Evolutionary conservation across 2,888 invertebrate species (phyloP), one percentile per base, ranked within the genome.

Genomic region (Drosophila affinis): DNA sequence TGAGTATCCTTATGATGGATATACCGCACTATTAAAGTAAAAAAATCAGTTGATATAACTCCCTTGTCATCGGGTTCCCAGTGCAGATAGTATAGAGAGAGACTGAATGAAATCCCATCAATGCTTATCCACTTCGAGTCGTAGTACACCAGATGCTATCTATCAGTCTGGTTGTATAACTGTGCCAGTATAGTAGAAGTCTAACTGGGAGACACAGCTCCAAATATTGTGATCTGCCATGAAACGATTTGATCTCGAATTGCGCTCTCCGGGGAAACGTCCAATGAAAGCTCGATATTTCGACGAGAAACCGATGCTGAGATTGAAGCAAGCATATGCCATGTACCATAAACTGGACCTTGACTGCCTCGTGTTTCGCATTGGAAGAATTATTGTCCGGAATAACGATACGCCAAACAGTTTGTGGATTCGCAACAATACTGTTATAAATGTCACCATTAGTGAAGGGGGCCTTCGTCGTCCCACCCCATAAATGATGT

Each of bases 301-400:
- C 14, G 14, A 39, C 2, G 6, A 2, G 14, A 4, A 14, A 2
- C 14, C 14, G 14, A 6, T 14, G 14, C 5, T 0, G 0, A 47
- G 48, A 29, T 5, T 64, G 9, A 55, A 39, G 55, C 2, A 49
- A 18, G 63, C 34, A 2, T 63, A 51, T 17, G 63, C 63, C 0
- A 18, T 10, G n/a, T n/a, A n/a, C 6, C 14, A 29, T 12, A 9
- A 21, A 3, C 14, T 39, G 3, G 3, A 21, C 21, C 21, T 21
- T 0, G 3, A 21, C 21, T 3, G 21, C 21, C 21, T 21, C 21
- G 39, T 14, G 39, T 48, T 65, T 14, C 48, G 48, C 3, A 1
- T 49, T 3, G 24, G 18, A 0, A 34, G 29, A 9, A n/a, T 5
- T 5, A 5, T 21, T 24, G 27, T 61, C 3, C 2, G 9, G 10